Percentiles rank a stretch among this genome's conserved stretches.
Conservation (phyloP, 2,113 vertebrate genomes). For the Sminthopsis crassicaudata region DNA sequence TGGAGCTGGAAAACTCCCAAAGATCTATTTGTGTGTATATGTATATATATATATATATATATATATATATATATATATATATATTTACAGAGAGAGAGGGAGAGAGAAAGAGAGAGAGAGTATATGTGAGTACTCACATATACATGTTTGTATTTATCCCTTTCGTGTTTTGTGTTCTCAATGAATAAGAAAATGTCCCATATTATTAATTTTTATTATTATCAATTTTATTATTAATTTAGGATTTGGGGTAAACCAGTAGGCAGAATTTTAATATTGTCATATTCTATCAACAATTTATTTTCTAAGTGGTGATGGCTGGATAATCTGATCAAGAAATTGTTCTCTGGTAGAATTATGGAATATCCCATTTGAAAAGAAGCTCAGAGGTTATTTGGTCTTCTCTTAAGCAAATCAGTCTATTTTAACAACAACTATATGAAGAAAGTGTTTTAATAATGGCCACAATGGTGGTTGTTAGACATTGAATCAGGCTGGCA, state of each 20-base stretch:
- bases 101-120: too few species aligned
- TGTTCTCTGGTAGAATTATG: neutral
- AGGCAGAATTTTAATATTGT: neutral
- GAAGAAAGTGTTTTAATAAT: neutral
- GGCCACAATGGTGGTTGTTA: neutral
- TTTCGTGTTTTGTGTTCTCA: conserved; percentile 12
- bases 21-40: neutral
- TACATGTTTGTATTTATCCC: neutral
- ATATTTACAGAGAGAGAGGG: too few species aligned
- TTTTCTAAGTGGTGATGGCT: neutral
- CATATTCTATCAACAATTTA: neutral
- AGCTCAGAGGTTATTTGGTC: neutral
- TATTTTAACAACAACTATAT: neutral
- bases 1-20: conserved; percentile 21
- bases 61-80: too few species aligned
- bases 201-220: neutral
- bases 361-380: neutral
- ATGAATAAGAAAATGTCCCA: neutral
- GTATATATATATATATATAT: too few species aligned
- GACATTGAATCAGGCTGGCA: neutral
- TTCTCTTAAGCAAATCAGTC: neutral
- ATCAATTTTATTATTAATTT: neutral
- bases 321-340: neutral
- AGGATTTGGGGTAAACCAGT: neutral
- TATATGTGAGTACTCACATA: too few species aligned